phyloP scores from a whole-genome alignment of 2,797 vertebrate genomes.

The Lithobates pipiens region DNA sequence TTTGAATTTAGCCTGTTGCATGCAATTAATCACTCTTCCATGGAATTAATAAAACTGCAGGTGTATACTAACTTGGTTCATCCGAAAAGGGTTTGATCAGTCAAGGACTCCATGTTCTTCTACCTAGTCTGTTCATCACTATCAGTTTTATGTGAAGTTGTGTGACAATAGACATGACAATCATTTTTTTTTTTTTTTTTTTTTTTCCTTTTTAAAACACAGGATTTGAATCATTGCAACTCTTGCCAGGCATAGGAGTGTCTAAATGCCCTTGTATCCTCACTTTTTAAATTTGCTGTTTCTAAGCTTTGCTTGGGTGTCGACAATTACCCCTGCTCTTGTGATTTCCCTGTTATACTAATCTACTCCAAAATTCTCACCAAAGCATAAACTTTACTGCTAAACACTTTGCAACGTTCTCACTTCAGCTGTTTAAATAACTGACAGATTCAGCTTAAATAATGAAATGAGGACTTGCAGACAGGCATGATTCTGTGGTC shows the following conservation, averaged over 20 bases:
- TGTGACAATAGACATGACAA: too few relatives aligned
- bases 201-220: too few relatives aligned
- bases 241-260: constrained; percentile 39
- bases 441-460: not conserved
- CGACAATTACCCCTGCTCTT: constrained; percentile 8
- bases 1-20: too few relatives aligned
- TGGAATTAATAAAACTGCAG: too few relatives aligned
- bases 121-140: too few relatives aligned
- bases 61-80: too few relatives aligned
- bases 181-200: too few relatives aligned
- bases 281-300: constrained; percentile 67
- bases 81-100: too few relatives aligned
- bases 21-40: too few relatives aligned
- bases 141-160: too few relatives aligned
- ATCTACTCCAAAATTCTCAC: constrained; percentile 28
- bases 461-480: not conserved
- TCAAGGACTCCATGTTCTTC: too few relatives aligned
- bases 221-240: constrained; percentile 64
- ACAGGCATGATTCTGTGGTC: not conserved
- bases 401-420: not conserved
- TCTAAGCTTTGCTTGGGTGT: constrained; percentile 68
- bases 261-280: constrained; percentile 64
- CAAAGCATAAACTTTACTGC: not conserved
- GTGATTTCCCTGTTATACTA: constrained; percentile 40
- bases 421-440: not conserved